Conservation (phyloP, 2,888 invertebrate species). For the Ophioninae sp. region DNA sequence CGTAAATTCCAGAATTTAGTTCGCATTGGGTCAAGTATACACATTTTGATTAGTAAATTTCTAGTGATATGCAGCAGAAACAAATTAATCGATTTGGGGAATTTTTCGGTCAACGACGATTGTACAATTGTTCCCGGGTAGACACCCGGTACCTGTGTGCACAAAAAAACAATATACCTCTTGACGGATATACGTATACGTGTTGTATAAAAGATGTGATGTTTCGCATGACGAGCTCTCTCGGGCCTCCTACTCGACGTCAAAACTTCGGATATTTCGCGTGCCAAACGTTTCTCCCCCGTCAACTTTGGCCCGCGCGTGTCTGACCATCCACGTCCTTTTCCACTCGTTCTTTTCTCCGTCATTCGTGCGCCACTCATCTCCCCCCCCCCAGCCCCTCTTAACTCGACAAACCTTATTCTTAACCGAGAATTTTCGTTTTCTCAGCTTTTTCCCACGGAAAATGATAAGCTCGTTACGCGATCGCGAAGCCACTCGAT, state of each 20-base stretch:
- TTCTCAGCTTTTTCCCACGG: slow-evolving; percentile 24
- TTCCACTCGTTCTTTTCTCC: slow-evolving; percentile 55
- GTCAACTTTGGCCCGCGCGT: slow-evolving; percentile 70
- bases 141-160: neutral
- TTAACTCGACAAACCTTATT: neutral
- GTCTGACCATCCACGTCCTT: slow-evolving; percentile 67
- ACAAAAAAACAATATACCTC: neutral
- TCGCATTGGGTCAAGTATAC: no score
- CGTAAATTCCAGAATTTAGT: no score
- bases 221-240: slow-evolving; percentile 29
- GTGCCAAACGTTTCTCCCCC: slow-evolving; percentile 75
- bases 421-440: slow-evolving; percentile 5
- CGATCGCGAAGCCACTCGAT: neutral
- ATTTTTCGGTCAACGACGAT: no score
- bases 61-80: no score
- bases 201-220: slow-evolving; percentile 29
- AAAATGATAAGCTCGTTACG: slow-evolving; percentile 61
- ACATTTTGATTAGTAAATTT: no score
- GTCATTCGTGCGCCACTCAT: neutral
- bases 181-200: neutral
- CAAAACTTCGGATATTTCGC: slow-evolving; percentile 75
- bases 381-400: slow-evolving; percentile 1
- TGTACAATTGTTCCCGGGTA: no score
- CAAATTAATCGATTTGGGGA: no score
- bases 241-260: slow-evolving; percentile 63